phyloP scores from a whole-genome alignment of 2,113 vertebrate genomes.

The Charina bottae region DNA sequence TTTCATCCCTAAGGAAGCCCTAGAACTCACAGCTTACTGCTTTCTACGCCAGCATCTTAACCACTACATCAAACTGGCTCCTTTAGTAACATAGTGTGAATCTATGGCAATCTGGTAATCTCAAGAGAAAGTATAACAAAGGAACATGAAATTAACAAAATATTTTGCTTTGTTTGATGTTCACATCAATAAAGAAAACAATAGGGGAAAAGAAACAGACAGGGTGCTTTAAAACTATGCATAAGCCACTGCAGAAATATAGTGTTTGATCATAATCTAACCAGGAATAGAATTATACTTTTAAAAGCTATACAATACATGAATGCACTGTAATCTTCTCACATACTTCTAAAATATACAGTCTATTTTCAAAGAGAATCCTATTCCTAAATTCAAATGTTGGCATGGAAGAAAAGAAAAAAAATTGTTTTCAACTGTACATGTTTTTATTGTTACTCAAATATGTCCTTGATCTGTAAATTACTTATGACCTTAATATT shows the following conservation, averaged over 20 bases:
- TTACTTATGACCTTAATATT: constrained; percentile 26
- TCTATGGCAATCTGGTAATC: neutral
- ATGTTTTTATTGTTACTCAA: constrained; percentile 30
- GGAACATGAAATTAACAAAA: neutral
- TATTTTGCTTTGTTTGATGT: neutral
- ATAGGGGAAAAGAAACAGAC: neutral
- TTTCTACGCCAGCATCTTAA: neutral
- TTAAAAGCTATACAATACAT: neutral
- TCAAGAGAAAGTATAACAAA: neutral
- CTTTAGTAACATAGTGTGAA: neutral
- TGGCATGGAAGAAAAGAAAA: neutral
- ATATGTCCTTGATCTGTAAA: constrained; percentile 29
- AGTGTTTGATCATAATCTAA: neutral
- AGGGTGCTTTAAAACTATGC: neutral
- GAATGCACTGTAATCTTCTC: neutral
- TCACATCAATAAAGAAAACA: neutral
- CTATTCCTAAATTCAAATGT: neutral
- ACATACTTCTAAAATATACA: neutral
- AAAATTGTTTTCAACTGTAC: constrained; percentile 36
- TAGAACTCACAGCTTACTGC: neutral
- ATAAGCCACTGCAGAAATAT: neutral
- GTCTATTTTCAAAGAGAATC: neutral
- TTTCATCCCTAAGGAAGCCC: neutral
- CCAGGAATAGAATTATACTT: neutral
- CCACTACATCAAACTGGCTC: neutral